A percentile compares a stretch with the other conserved stretches of the same genome.
Conservation (phyloP, 2,113 vertebrate species). For the Chascanopsetta lugubris region DNA sequence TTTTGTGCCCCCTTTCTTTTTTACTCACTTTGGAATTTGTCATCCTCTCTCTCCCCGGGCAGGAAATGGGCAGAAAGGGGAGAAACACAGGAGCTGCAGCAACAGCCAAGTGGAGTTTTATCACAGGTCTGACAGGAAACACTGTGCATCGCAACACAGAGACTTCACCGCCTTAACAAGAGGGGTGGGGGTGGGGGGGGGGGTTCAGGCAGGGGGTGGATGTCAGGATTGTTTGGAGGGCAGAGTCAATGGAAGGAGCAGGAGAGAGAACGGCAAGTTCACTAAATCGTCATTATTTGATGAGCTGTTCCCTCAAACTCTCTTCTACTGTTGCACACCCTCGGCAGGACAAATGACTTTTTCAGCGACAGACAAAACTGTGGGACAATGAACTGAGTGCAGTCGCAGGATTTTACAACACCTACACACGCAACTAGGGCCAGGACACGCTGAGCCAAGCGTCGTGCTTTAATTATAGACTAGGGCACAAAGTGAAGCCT, state of each 20-base stretch:
- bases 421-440: no score
- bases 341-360: no score
- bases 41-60: conserved; percentile 36
- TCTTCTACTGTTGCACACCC: no score
- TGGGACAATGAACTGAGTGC: no score
- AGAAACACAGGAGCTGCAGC: conserved; percentile 35
- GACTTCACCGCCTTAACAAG: conserved; percentile 42
- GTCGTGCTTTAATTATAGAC: no score
- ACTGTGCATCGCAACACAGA: conserved; percentile 17
- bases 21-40: conserved; percentile 58
- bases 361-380: no score
- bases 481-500: no score
- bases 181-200: background rate
- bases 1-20: conserved; percentile 25
- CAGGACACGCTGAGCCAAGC: no score
- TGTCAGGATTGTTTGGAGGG: background rate
- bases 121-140: conserved; percentile 50
- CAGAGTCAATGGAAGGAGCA: background rate
- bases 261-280: background rate
- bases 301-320: background rate
- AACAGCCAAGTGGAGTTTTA: conserved; percentile 20
- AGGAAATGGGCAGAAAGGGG: conserved; percentile 36
- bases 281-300: background rate
- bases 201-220: no score
- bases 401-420: no score